A percentile compares a stretch with the other conserved stretches of the same genome.
Conservation (phyloP, 2,797 vertebrate species). For the Martes flavigula region DNA sequence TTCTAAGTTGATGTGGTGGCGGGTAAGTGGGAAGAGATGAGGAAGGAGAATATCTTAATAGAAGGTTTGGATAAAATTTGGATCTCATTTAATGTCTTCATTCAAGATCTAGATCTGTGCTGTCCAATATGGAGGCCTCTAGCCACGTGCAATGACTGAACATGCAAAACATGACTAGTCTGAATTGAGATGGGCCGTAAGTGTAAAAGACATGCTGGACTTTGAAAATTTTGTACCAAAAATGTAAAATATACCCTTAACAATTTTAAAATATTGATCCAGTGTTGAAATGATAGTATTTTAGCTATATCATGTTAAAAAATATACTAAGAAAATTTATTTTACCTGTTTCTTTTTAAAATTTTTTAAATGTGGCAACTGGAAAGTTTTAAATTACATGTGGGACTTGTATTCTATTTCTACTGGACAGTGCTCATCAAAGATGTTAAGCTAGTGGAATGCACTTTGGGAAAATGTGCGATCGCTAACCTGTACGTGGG, state of each 20-base stretch:
- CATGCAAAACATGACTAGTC: not conserved
- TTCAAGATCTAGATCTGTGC: not conserved
- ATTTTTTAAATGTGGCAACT: not conserved
- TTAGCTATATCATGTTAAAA: not conserved
- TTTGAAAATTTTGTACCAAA: conserved; percentile 6
- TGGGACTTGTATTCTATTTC: not conserved
- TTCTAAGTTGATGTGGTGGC: not conserved
- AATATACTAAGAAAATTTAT: not conserved
- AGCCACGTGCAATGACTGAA: not conserved
- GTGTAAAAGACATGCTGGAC: not conserved
- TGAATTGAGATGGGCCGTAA: not conserved
- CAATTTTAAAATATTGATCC: not conserved
- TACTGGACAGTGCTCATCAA: not conserved
- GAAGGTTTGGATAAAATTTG: not conserved
- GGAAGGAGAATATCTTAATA: not conserved
- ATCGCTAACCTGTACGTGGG: not conserved
- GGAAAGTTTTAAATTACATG: not conserved
- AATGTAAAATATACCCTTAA: not conserved
- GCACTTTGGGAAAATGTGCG: not conserved
- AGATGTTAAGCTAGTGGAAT: not conserved
- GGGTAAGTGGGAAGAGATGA: not conserved
- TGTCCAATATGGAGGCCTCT: not conserved
- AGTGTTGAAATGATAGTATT: conserved; percentile 3
- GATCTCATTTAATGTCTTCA: not conserved
- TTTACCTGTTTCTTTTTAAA: not conserved